Evolutionary conservation across 2,113 vertebrate genomes (phyloP).

Genomic region (Tragelaphus scriptus): DNA sequence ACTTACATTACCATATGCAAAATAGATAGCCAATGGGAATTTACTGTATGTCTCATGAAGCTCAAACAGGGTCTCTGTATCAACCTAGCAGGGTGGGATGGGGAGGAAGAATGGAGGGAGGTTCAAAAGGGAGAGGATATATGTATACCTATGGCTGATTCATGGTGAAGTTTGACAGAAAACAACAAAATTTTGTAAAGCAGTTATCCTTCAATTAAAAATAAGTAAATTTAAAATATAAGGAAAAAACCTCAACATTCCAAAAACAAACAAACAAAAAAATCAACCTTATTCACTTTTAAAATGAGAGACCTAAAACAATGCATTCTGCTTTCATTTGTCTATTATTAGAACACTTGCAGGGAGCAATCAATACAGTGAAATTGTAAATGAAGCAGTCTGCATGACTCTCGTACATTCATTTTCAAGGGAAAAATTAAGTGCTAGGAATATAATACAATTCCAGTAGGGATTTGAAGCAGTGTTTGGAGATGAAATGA

Average conservation of each 20-base stretch:
- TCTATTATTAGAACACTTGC: constrained; percentile 56
- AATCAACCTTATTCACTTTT: not conserved
- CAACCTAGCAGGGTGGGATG: not conserved
- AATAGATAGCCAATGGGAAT: not conserved
- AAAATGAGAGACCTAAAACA: constrained; percentile 44
- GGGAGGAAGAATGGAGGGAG: not conserved
- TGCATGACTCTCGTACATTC: constrained; percentile 56
- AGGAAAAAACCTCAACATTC: not conserved
- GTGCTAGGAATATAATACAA: constrained; percentile 46
- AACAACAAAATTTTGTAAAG: not conserved
- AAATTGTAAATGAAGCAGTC: constrained; percentile 68
- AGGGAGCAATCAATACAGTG: constrained; percentile 51
- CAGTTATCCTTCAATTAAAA: not conserved
- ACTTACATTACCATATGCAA: not conserved
- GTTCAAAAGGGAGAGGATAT: not conserved
- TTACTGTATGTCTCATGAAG: not conserved
- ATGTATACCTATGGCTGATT: not conserved
- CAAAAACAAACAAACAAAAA: not conserved
- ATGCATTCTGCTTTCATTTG: constrained; percentile 9
- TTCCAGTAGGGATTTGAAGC: constrained; percentile 57
- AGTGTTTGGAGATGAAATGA: constrained; percentile 13
- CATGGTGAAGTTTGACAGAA: not conserved
- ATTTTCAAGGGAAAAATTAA: constrained; percentile 60
- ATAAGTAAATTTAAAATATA: not conserved
- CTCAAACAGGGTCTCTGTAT: not conserved